Conservation (phyloP, 1,140 invertebrate species). For the Formica exsecta region DNA sequence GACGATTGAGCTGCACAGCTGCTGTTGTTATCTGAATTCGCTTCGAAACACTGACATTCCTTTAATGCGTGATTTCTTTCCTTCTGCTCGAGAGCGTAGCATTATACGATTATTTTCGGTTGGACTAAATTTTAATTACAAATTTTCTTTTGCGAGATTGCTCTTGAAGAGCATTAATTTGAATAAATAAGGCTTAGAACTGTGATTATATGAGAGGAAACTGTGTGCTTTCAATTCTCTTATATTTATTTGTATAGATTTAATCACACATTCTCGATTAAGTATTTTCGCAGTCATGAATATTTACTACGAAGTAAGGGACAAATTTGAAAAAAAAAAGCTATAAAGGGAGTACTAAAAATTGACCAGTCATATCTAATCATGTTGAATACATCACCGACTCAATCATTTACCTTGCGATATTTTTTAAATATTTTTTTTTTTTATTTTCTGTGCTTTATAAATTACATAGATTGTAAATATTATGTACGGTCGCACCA, state of each 20-base stretch:
- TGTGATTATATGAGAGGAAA: background rate
- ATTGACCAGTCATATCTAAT: background rate
- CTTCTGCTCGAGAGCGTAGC: background rate
- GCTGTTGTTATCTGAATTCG: background rate
- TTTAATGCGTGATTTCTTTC: conserved; percentile 19
- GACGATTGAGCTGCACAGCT: background rate
- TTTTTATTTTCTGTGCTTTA: background rate
- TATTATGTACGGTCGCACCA: conserved; percentile 8
- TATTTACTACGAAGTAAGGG: background rate
- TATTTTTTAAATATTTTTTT: background rate
- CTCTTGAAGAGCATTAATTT: background rate
- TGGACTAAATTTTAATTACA: conserved; percentile 1
- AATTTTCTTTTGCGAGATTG: background rate
- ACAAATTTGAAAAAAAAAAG: background rate
- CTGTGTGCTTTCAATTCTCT: no score
- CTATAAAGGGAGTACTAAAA: background rate
- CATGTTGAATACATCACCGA: background rate
- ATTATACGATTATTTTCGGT: conserved; percentile 13
- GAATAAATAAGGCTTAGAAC: background rate
- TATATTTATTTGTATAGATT: background rate
- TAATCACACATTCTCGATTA: background rate
- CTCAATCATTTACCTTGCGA: background rate
- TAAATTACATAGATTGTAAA: background rate
- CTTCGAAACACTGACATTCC: conserved; percentile 14
- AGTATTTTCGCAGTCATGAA: background rate